Conservation (phyloP, 1,140 invertebrate genomes). For the Temnothorax curvispinosus region DNA sequence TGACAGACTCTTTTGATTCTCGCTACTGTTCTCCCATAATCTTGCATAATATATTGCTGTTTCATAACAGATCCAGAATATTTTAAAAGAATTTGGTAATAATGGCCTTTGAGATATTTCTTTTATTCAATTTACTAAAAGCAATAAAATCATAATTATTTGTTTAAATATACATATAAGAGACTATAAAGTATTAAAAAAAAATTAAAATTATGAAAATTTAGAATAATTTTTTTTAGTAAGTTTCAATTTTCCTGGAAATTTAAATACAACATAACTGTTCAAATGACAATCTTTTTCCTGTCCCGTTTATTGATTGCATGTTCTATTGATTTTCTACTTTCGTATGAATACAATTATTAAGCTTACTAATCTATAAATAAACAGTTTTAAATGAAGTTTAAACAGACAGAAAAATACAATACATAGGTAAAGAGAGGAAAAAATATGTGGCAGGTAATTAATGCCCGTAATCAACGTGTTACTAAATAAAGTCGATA, state of each 20-base stretch:
- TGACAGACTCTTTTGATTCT: conserved; percentile 10
- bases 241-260: background rate
- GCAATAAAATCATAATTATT: background rate
- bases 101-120: background rate
- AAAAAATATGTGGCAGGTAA: background rate
- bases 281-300: background rate
- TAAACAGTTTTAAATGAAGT: background rate
- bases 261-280: background rate
- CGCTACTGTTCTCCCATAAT: conserved; percentile 32
- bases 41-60: background rate
- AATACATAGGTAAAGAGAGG: background rate
- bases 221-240: background rate
- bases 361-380: background rate
- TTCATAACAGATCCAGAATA: background rate
- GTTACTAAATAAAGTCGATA: background rate
- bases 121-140: background rate
- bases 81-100: background rate
- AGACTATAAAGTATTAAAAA: background rate
- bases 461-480: background rate
- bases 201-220: background rate
- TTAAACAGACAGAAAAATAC: background rate
- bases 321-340: background rate
- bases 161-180: background rate
- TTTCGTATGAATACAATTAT: background rate
- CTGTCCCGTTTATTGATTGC: background rate